phyloP scores from a whole-genome alignment of 2,797 vertebrate species.

The Danionella dracula region DNA sequence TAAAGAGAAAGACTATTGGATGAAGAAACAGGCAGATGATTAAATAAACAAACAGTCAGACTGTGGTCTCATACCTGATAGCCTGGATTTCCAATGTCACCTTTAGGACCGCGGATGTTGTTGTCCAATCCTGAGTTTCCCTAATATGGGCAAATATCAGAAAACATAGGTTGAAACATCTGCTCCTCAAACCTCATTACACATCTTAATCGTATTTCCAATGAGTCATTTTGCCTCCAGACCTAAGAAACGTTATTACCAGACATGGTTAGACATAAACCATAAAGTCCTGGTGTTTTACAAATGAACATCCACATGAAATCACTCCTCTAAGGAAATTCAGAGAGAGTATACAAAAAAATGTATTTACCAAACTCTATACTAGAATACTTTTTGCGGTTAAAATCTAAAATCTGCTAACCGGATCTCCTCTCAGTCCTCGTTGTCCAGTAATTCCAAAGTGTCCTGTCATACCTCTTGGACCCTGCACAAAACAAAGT shows the following conservation, averaged over 20 bases:
- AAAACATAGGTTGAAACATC: neutral
- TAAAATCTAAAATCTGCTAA: slow-evolving; percentile 61
- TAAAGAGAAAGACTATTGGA: too few species aligned
- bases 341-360: too few species aligned
- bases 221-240: neutral
- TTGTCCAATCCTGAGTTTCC: slow-evolving; percentile 70
- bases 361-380: too few species aligned
- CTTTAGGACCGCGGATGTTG: slow-evolving; percentile 63
- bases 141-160: slow-evolving; percentile 50
- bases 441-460: slow-evolving; percentile 65
- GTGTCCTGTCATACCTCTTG: slow-evolving; percentile 68
- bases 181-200: neutral
- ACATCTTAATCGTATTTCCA: neutral
- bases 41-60: too few species aligned
- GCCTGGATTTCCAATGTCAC: slow-evolving; percentile 71
- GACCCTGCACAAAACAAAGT: slow-evolving; percentile 63
- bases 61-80: slow-evolving; percentile 60
- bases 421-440: slow-evolving; percentile 81
- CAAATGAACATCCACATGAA: too few species aligned
- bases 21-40: too few species aligned
- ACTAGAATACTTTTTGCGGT: too few species aligned
- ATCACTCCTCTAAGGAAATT: too few species aligned
- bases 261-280: too few species aligned
- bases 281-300: too few species aligned
- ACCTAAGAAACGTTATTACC: neutral